These are phyloP conservation scores for Chinchilla lanigera DNA, from an alignment of 2,113 vertebrate genomes.

Conservation along the genomic window DNA sequence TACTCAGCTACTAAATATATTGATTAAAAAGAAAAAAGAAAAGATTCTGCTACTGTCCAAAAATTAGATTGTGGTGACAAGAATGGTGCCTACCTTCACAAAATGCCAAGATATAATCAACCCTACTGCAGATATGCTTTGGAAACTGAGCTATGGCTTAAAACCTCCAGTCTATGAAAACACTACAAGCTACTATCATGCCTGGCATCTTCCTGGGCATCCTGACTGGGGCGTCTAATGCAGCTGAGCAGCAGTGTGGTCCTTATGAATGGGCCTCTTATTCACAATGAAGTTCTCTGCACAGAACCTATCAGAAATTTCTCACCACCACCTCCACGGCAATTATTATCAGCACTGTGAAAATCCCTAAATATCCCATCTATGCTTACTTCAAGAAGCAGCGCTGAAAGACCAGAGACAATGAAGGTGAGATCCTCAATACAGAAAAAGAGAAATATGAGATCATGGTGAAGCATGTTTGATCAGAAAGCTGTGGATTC, in stretches of 20 bases:
- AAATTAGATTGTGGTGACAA: background rate
- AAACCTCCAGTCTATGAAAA: background rate
- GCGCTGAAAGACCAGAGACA: background rate
- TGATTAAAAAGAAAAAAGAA: background rate
- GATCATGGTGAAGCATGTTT: background rate
- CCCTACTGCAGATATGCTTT: background rate
- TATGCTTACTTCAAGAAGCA: background rate
- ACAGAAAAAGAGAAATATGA: background rate
- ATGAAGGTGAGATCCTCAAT: background rate
- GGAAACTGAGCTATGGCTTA: background rate
- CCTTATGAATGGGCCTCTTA: background rate
- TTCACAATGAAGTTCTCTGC: background rate
- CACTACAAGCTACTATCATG: accelerated
- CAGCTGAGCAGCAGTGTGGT: background rate
- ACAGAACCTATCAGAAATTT: background rate
- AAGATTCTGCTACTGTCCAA: background rate
- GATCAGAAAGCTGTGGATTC: background rate
- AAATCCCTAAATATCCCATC: background rate
- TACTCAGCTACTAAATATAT: background rate
- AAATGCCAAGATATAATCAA: background rate
- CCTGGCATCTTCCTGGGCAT: background rate
- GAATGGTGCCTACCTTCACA: background rate
- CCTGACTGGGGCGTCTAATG: background rate
- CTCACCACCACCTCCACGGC: background rate
- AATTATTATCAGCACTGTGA: background rate